Base-by-base conservation (phyloP, 2,888 invertebrate genomes). In the Celastrina argiolus region DNA sequence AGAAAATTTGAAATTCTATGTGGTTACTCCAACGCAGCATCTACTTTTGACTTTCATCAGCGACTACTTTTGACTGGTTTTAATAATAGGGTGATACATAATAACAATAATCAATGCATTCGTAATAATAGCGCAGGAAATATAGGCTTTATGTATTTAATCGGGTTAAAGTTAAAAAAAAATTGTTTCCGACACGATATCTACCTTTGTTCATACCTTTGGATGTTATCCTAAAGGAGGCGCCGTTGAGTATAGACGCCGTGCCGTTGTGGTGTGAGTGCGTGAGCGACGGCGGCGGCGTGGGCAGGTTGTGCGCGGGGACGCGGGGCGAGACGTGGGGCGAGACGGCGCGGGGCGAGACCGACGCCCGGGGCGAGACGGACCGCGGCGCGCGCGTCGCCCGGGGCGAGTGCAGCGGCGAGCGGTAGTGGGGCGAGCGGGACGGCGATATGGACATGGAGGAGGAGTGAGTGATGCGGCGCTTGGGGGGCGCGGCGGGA, bases 221-320 rank as follows among this genome's bases (percentile, higher is more conserved):
- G 76, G 96, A 96, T 72, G 96, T 95, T 75, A 98, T 96, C 88
- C 97, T 97, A 79, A 98, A 96, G 78, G 96, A 95, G 41, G 96
- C 94, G 51, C 94, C 94, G 66, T 92, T 81, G 36, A 61, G 22
- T 61, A 61, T 61, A 10, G 18, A 83, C 79, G 5, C 82, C 83
- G 63, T 74, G 56, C 79, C 79, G 70, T 77, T 80, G 69, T 76
- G 71, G 41, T 75, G 77, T 59, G 71, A 68, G 68, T 76, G 77
- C n/a, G 74, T 59, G 61, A 65, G 68, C 58, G 65, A 66, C 41
- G 63, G 36, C 56, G 74, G 69, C 71, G 70, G 69, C 69, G 75
- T 59, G 76, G 22, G 75, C 65, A 71, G 14, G 61, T 39, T 39
- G 61, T 61, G 61, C n/a, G 18, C 61, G 6, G 58, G 28, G n/a